Base-by-base conservation (phyloP, 2,113 vertebrate species). In the Eurystomus gularis region DNA sequence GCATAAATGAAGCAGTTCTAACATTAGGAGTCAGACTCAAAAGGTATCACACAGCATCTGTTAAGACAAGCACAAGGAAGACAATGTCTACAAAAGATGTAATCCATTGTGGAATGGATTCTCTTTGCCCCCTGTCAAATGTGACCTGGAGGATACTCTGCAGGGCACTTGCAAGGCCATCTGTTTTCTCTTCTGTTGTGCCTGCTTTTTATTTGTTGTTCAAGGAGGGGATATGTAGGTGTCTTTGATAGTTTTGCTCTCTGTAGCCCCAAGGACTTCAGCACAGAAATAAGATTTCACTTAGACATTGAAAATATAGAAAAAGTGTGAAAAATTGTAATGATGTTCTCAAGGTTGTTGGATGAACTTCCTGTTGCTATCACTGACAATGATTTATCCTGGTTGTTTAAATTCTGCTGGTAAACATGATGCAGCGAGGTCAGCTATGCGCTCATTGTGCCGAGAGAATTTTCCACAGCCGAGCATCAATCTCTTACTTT, bases 301-400 rank as follows among this genome's bases (percentile, higher is more conserved):
- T 92, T 40, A 90, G 90, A 64, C 40, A 60, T 2, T 88, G 72
- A 88, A 88, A 87, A 93, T 88, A 92, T 5, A 88, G 68, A 92
- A 81, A 96, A 92, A 64, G 68, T 93, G 82, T 94, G 88, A 97
- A 94, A 96, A 93, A 92, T 81, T 19, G 29, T 72, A 92, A 40
- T 68, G 79, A 66, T 90, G 79, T 88, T 91, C 79, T 93, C 88
- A 93, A 86, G 95, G 92, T 92, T 93, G 68, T 83, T 94, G 93
- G 82, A 86, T 90, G 90, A 94, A 79, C 51, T 86, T 96, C 79
- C 72, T 86, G 60, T 77, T 90, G 86, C 90, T 95, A 57, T 75
- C 82, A 88, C 86, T 94, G 94, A 93, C 85, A 90, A 25, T 92
- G 96, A 95, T 94, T 96, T 96, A 95, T 95, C 94, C 83, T 68